Base-by-base conservation (phyloP, 2,113 vertebrate species). In the Apodemus sylvaticus region DNA sequence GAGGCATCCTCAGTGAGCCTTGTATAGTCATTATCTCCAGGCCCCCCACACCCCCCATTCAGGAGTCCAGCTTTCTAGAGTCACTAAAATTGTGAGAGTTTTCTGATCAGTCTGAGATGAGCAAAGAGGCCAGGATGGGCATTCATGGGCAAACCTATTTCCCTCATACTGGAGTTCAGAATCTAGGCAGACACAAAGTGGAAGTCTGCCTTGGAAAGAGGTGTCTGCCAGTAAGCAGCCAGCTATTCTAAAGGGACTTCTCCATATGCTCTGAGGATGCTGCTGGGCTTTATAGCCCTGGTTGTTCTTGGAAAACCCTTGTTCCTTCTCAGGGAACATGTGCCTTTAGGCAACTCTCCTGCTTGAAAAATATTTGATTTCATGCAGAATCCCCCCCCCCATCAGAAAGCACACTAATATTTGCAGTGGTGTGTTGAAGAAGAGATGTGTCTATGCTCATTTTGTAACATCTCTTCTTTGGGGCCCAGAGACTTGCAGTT, bases 131-230 rank as follows among this genome's bases (percentile, higher is more conserved):
- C 86, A 64, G 77, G n/a, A 53, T 83, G 78, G 78, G 79, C 82
- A 86, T 92, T 95, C 95, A 96, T 83, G 55, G 76, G 91, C 85
- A 73, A 85, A 79, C 96, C 94, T 94, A 94, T 90, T 89, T 70
- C 64, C 90, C 55, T 96, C 94, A 97, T 66, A 90, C 93, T 74
- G 92, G 90, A 94, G 95, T 93, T 95, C 94, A 48, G 77, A 64
- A 48, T 96, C 96, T 97, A 97, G 97, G 98, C 98, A 98, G 97
- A 90, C 53, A 11, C 93, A 53, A 86, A 93, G 96, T 71, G 85
- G 16, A 88, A 94, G 82, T 93, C 93, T 78, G 71, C 11, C 0
- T 97, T 96, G 96, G n/a, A 66, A 76, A 74, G n/a, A 29, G 48
- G n/a, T 8, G 2, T 74, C 96, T 93, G 78, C 90, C 92, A 76